Conservation (phyloP, 2,888 invertebrate genomes). For the Acleris sparsana region DNA sequence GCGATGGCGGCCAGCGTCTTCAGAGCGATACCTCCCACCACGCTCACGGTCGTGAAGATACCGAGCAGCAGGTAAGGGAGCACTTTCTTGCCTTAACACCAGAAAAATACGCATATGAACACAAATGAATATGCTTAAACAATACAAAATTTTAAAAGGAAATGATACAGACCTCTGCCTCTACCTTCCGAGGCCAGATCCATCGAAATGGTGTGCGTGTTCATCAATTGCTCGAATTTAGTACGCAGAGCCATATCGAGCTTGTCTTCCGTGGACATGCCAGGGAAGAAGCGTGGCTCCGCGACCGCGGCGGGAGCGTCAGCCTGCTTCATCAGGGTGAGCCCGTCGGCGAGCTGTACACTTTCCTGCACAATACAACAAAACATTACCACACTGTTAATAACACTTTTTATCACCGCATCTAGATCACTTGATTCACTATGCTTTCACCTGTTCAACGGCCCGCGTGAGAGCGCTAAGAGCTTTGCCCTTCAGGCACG, state of each 20-base stretch:
- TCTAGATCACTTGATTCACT: constrained; percentile 44
- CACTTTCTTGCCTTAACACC: constrained; percentile 77
- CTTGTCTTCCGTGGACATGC: constrained; percentile 82
- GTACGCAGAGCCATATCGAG: constrained; percentile 77
- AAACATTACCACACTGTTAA: constrained; percentile 53
- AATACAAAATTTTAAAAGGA: not conserved
- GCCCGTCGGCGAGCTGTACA: constrained; percentile 84
- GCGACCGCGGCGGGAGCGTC: constrained; percentile 78
- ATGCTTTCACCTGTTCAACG: constrained; percentile 79
- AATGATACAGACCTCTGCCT: constrained; percentile 69
- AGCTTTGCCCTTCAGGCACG: constrained; percentile 85
- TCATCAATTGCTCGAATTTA: constrained; percentile 84
- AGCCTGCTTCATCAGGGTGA: constrained; percentile 84
- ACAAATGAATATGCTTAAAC: not conserved
- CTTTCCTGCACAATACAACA: constrained; percentile 78
- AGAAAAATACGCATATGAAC: constrained; percentile 36
- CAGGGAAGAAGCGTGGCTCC: constrained; percentile 83
- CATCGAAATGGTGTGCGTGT: constrained; percentile 86
- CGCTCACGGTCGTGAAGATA: constrained; percentile 85
- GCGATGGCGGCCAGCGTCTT: constrained; percentile 88
- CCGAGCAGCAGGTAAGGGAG: constrained; percentile 84
- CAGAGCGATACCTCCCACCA: constrained; percentile 87
- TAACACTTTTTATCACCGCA: constrained; percentile 51
- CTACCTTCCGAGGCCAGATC: constrained; percentile 83
- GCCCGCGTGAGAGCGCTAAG: constrained; percentile 83